Evolutionary conservation across 2,113 vertebrate species (phyloP).

Genomic region (Mesembrinibis cayennensis): DNA sequence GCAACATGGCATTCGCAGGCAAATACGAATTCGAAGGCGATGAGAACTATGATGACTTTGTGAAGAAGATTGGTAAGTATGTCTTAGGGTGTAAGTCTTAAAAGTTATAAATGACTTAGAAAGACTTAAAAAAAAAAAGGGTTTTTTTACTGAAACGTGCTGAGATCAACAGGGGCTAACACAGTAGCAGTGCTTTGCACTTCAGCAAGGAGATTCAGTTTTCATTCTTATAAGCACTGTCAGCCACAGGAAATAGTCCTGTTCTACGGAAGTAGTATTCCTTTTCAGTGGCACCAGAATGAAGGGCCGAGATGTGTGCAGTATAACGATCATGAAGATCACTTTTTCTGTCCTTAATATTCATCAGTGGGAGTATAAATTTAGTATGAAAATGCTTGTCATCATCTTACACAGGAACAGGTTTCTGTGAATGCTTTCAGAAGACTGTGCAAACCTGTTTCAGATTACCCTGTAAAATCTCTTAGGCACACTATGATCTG

Average conservation of each 20-base stretch:
- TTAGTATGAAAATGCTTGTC: not conserved
- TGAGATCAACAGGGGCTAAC: not conserved
- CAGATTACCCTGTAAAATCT: not conserved
- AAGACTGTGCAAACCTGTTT: not conserved
- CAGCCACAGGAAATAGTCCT: not conserved
- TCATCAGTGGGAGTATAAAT: not conserved
- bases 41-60: conserved; percentile 83
- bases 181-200: not conserved
- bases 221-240: not conserved
- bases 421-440: not conserved
- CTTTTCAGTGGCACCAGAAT: not conserved
- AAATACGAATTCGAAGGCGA: conserved; percentile 83
- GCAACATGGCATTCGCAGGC: conserved; percentile 80
- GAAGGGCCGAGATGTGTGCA: not conserved
- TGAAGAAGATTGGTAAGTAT: conserved; percentile 71
- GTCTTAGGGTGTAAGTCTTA: not conserved
- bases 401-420: not conserved
- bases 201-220: not conserved
- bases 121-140: not conserved
- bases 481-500: not conserved
- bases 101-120: not conserved
- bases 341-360: not conserved
- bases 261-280: not conserved
- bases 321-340: not conserved
- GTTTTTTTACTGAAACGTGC: not conserved